Evolutionary conservation across 1,140 invertebrate genomes (phyloP), one percentile per base, ranked within the genome.

Genomic region (Lasioglossum albipes): DNA sequence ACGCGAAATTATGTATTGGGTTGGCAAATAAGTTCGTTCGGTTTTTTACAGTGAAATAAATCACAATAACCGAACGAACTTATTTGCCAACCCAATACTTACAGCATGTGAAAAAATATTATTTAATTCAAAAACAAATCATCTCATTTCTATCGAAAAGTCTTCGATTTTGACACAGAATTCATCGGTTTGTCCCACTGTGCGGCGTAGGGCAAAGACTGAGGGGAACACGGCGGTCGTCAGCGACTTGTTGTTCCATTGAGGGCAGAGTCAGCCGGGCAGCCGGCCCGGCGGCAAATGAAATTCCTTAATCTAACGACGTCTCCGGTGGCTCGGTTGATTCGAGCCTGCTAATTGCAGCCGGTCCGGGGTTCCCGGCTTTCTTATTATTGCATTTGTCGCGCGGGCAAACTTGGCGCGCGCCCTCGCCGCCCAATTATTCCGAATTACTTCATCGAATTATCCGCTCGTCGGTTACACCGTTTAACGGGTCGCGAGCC

Each of bases 381-480:
- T 77, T 49, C 64, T 75, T 74, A 76, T 84, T 77, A 77, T 84
- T 70, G 75, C 69, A 61, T 85, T 64, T 74, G 84, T 78, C 31
- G 72, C 31, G 52, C 49, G 49, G 68, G 57, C 54, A 62, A 84
- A 86, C 62, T 86, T 83, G 79, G 68, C 69, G 71, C 54, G 69
- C 61, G 72, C 6, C 42, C 54, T 49, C 52, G 79, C 67, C 49
- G 42, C 74, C 72, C 84, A 86, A 81, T 86, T 86, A 86, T 62
- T 73, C 72, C 45, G 62, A 80, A 86, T 86, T 85, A 72, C 80
- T 82, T 86, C 78, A 86, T 86, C 75, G 85, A 86, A 85, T 86
- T 85, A 86, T 79, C 72, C 64, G 45, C 36, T 49, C 68, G 72
- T 68, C 75, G 57, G 73, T 86, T 85, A 79, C 81, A 82, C 75